Base-by-base conservation (phyloP, 1,140 invertebrate species). In the Dreissena polymorpha region DNA sequence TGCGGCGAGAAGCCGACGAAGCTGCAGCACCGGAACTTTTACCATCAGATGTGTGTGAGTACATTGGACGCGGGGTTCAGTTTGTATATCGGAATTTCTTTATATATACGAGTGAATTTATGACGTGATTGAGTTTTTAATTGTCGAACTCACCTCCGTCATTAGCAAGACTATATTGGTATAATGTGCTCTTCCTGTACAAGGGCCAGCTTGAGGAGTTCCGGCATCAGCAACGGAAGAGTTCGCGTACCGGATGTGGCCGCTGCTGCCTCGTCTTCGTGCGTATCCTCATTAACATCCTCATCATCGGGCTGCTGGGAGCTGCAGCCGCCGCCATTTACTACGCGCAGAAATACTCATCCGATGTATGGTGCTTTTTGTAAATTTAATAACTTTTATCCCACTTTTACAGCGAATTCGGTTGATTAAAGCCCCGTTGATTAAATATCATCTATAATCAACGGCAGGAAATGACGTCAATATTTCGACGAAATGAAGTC, bases 321-420 rank as follows among this genome's bases (percentile, higher is more conserved):
- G 70, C 49, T 6, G 53, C 79, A 21, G 79, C 79, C 21, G 79
- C 79, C 0, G 79, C 79, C 21, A 74, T 82, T 12, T 82, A 67
- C 63, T 73, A 23, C 23, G 79, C 79, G 12, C 79, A 82, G 50
- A 74, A 49, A 12, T 82, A 73, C 49, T 67, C 79, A 8, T 18
- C 79, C n/a, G 63, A 73, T n/a, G 79, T 82, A 74, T 68, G 65
- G 53, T 25, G 29, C 39, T 39, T 5, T 39, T 39, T 2, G 39
- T 39, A 5, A 5, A 39, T 39, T 39, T 39, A 39, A 39, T 39
- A 39, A 39, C 39, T 39, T n/a, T n/a, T n/a, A n/a, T n/a, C n/a
- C n/a, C n/a, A n/a, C n/a, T n/a, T n/a, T n/a, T n/a, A n/a, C n/a
- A n/a, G n/a, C n/a, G n/a, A n/a, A n/a, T n/a, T n/a, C n/a, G n/a